phyloP scores from a whole-genome alignment of 2,113 vertebrate species.

The Monarcha castaneiventris region DNA sequence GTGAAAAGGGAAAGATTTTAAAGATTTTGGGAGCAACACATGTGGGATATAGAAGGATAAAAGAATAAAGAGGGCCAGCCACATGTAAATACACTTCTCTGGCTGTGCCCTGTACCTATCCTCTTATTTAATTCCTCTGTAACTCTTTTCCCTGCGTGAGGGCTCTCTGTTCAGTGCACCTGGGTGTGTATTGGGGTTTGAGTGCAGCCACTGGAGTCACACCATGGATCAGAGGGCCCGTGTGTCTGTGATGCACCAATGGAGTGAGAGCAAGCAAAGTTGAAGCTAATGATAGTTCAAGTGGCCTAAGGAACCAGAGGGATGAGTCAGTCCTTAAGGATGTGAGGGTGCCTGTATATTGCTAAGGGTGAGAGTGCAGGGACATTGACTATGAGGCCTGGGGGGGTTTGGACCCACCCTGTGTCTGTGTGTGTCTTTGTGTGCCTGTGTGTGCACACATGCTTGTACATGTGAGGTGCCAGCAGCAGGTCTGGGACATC shows the following conservation, averaged over 20 bases:
- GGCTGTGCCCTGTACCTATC: background rate
- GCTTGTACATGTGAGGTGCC: background rate
- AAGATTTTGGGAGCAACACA: background rate
- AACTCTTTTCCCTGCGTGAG: background rate
- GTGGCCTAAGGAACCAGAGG: background rate
- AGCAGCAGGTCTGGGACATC: background rate
- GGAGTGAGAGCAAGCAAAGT: background rate
- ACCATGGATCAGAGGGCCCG: accelerated
- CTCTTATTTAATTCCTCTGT: background rate
- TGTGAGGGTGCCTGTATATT: background rate
- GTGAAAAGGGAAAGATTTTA: background rate
- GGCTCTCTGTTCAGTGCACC: background rate
- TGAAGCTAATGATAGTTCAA: background rate
- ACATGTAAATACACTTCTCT: background rate
- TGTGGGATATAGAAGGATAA: background rate
- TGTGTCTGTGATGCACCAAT: background rate
- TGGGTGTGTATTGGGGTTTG: background rate
- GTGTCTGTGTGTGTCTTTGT: background rate
- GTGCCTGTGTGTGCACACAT: accelerated
- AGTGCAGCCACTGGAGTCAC: background rate
- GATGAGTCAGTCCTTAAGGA: background rate
- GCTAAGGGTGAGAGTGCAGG: background rate
- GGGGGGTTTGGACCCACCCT: background rate
- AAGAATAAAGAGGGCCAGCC: background rate
- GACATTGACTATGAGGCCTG: accelerated